phyloP scores from a whole-genome alignment of 1,140 invertebrate species.

The Drosophila parvula region DNA sequence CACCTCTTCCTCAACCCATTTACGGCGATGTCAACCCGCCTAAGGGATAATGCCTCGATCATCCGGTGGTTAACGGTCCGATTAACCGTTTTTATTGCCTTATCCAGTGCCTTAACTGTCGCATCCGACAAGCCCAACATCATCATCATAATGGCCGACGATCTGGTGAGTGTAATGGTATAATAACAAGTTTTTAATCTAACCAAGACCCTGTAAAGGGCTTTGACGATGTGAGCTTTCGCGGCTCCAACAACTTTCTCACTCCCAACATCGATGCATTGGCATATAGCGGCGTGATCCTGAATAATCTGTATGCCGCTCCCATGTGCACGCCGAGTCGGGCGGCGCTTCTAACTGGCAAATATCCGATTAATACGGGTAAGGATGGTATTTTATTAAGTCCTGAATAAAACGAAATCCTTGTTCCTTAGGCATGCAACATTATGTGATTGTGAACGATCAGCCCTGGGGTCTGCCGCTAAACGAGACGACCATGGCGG shows the following conservation, averaged over 20 bases:
- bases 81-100: slow-evolving; percentile 11
- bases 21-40: slow-evolving; percentile 20
- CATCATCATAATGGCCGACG: slow-evolving; percentile 87
- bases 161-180: slow-evolving; percentile 84
- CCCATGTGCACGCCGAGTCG: slow-evolving; percentile 92
- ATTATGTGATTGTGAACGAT: slow-evolving; percentile 89
- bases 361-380: slow-evolving; percentile 92
- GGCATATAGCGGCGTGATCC: slow-evolving; percentile 90
- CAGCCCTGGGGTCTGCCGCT: slow-evolving; percentile 91
- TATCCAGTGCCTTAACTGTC: slow-evolving; percentile 1
- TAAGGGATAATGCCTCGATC: slow-evolving; percentile 15
- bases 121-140: slow-evolving; percentile 84
- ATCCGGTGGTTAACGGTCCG: slow-evolving; percentile 15
- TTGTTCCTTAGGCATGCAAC: slow-evolving; percentile 88
- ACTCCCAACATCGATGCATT: slow-evolving; percentile 94
- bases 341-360: slow-evolving; percentile 92
- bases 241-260: slow-evolving; percentile 92
- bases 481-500: slow-evolving; percentile 89
- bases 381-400: slow-evolving; percentile 20
- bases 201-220: slow-evolving; percentile 85
- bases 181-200: not conserved
- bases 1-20: slow-evolving; percentile 26
- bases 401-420: too few species aligned
- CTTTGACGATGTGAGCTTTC: slow-evolving; percentile 95
- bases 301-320: slow-evolving; percentile 90